Base-by-base conservation (phyloP, 1,140 invertebrate species). In the Nasonia longicornis region DNA sequence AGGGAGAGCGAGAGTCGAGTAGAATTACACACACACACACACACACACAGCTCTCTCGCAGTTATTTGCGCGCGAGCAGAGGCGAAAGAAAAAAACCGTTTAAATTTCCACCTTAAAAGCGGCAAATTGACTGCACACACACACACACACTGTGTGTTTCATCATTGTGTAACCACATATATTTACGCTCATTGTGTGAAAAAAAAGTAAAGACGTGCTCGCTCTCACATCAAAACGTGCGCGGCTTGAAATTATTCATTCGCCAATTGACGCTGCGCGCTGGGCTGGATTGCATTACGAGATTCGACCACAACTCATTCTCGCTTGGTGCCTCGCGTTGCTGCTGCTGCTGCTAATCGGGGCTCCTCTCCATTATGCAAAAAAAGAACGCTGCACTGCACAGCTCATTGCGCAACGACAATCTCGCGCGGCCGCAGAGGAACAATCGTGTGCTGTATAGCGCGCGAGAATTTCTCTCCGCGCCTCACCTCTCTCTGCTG, bases 251-350 rank as follows among this genome's bases (percentile, higher is more conserved):
- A 77, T 77, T 77, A 77, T 77, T 77, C 64, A 69, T 48, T 58
- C 45, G 38, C 64, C 77, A 71, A 71, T 78, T 78, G 52, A 67
- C 45, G 38, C 38, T 42, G 26, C 26, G 26, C 1, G 26, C 26
- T 26, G 26, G 31, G 52, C 14, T n/a, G 67, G 67, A 78, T 78
- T 71, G 29, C 66, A 78, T 79, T 72, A 45, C 58, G 52, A 63
- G 69, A 72, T 42, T 48, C 45, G 31, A 79, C 69, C 77, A n/a
- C 77, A 79, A 72, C 69, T 79, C 69, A 79, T 79, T 79, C 70
- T 79, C 69, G 67, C 77, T 71, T 72, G 2, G 2, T 71, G 16
- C 3, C 45, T 22, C 48, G n/a, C 31, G 31, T 66, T 45, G 2
- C 66, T 48, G 48, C 26, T 52, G 12, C 48, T 14, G 48, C 12